Percentiles rank a stretch among this genome's conserved stretches.
These are phyloP conservation scores for Zeugodacus cucurbitae DNA, from an alignment of 1,140 invertebrate species.

Conservation along the genomic window DNA sequence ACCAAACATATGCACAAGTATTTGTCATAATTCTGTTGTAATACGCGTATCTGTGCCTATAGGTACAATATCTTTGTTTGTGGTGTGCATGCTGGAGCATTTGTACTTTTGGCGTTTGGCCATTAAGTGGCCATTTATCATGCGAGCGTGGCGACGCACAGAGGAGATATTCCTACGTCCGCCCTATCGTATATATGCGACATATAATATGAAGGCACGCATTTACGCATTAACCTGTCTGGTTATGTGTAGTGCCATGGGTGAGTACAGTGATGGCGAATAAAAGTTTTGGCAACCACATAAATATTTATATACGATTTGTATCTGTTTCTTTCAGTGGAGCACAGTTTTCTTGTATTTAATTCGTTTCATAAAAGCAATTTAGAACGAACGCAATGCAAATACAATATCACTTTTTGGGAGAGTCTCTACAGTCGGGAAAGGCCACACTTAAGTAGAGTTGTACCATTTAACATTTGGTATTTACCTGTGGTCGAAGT, in stretches of 20 bases:
- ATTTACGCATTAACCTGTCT: slow-evolving; percentile 54
- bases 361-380: slow-evolving; percentile 58
- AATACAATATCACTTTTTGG: slow-evolving; percentile 56
- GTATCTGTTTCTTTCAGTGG: slow-evolving; percentile 47
- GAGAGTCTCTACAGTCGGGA: slow-evolving; percentile 60
- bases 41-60: not conserved
- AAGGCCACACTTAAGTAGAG: slow-evolving; percentile 53
- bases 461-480: slow-evolving; percentile 55
- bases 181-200: slow-evolving; percentile 58
- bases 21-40: too few species aligned
- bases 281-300: not conserved
- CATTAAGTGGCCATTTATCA: slow-evolving; percentile 55
- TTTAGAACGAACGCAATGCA: slow-evolving; percentile 57
- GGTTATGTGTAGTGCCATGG: slow-evolving; percentile 53
- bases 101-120: slow-evolving; percentile 60
- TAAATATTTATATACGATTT: too few species aligned
- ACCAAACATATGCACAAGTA: too few species aligned
- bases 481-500: slow-evolving; percentile 55
- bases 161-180: slow-evolving; percentile 56
- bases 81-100: slow-evolving; percentile 59
- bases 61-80: slow-evolving; percentile 53
- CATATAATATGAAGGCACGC: slow-evolving; percentile 55
- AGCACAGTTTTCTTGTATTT: slow-evolving; percentile 53
- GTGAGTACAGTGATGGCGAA: slow-evolving; percentile 43
- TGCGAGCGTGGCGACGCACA: slow-evolving; percentile 52